Evolutionary conservation across 2,113 vertebrate species (phyloP).

Genomic region (Mystacornis crossleyi): DNA sequence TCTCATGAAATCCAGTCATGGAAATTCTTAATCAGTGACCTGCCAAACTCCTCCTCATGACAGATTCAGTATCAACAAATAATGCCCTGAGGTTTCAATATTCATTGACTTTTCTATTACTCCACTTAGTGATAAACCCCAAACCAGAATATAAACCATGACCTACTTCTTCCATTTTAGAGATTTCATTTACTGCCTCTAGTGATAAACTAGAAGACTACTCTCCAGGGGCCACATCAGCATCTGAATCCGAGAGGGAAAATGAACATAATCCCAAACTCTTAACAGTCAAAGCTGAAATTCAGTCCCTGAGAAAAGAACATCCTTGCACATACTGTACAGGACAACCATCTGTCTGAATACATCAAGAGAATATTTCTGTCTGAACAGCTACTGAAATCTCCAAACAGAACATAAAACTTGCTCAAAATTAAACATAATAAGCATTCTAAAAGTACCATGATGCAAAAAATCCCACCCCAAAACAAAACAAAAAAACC

Average conservation of each 20-base stretch:
- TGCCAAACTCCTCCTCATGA: conserved; percentile 1
- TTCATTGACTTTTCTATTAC: neutral
- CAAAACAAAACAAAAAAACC: neutral
- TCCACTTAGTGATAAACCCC: neutral
- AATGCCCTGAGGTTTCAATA: conserved; percentile 13
- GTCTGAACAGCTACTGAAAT: neutral
- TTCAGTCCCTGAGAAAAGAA: conserved; percentile 11
- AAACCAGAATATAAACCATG: neutral
- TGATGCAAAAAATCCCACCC: neutral
- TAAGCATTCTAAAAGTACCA: neutral
- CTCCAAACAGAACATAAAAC: neutral
- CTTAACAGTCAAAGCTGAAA: neutral
- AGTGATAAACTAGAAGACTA: neutral
- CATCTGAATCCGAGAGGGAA: neutral
- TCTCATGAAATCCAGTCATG: neutral
- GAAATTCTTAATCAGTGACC: conserved; percentile 22
- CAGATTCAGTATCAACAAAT: conserved; percentile 16
- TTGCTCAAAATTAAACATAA: neutral
- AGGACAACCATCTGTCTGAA: neutral
- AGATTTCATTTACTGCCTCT: neutral
- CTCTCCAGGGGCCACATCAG: neutral
- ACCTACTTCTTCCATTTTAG: conserved; percentile 8
- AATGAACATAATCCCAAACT: neutral
- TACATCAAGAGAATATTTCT: neutral
- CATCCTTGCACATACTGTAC: neutral